These are phyloP conservation scores for Clusia tigrina DNA, from an alignment of 2,888 invertebrate species.

Conservation along the genomic window DNA sequence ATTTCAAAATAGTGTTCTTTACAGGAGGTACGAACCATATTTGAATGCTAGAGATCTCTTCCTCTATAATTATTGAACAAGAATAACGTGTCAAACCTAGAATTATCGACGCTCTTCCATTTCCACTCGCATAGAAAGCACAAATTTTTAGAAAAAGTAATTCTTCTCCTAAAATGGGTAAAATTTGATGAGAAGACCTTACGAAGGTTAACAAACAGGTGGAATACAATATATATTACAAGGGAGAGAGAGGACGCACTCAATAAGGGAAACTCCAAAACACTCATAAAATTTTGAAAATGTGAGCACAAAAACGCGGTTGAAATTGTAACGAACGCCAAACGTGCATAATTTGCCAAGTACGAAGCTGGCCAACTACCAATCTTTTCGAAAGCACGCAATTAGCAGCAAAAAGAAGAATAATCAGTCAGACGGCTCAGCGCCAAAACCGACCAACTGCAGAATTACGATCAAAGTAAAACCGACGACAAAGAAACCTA, in stretches of 20 bases:
- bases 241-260: conserved; percentile 24
- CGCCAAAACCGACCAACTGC: conserved; percentile 14
- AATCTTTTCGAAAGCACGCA: conserved; percentile 15
- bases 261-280: conserved; percentile 42
- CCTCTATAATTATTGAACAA: too few relatives aligned
- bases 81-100: too few relatives aligned
- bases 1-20: too few relatives aligned
- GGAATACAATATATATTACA: too few relatives aligned
- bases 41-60: too few relatives aligned
- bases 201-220: too few relatives aligned
- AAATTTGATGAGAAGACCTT: too few relatives aligned
- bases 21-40: too few relatives aligned
- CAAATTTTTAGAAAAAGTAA: too few relatives aligned
- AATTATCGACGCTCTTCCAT: too few relatives aligned
- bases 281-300: conserved; percentile 17
- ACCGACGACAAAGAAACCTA: conserved; percentile 6
- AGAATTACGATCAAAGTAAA: conserved; percentile 17
- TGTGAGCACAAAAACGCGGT: conserved; percentile 33
- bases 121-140: too few relatives aligned
- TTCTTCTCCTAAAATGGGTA: too few relatives aligned
- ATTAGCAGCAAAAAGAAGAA: conserved; percentile 16
- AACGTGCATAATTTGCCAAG: conserved; percentile 5
- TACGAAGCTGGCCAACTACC: conserved; percentile 7
- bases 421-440: conserved; percentile 9
- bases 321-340: not conserved